Conservation (phyloP, 2,797 vertebrate species). For the Centroberyx gerrardi region DNA sequence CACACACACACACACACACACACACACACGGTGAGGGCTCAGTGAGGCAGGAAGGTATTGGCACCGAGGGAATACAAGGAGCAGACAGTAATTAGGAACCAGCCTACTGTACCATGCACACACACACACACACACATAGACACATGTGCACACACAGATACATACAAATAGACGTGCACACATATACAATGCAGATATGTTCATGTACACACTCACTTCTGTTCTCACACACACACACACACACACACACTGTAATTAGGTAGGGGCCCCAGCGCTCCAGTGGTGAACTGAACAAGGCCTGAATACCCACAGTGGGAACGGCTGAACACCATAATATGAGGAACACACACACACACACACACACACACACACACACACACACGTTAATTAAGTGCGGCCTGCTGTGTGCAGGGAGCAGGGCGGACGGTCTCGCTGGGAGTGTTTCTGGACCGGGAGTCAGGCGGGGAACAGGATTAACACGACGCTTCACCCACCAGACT, state of each 20-base stretch:
- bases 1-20: constrained; percentile 46
- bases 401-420: constrained; percentile 68
- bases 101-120: constrained; percentile 93
- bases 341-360: constrained; percentile 28
- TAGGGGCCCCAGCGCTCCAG: constrained; percentile 69
- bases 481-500: not conserved
- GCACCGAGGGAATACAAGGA: constrained; percentile 95
- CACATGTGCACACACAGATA: constrained; percentile 15
- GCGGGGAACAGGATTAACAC: constrained; percentile 60
- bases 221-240: constrained; percentile 46
- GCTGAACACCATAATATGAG: constrained; percentile 65
- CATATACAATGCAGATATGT: constrained; percentile 42
- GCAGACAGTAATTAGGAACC: constrained; percentile 96
- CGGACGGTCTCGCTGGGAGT: constrained; percentile 67
- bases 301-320: constrained; percentile 72
- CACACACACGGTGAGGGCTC: constrained; percentile 70
- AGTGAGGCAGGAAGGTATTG: constrained; percentile 97
- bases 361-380: constrained; percentile 4
- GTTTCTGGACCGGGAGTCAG: constrained; percentile 61
- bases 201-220: constrained; percentile 29
- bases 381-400: constrained; percentile 71
- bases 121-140: constrained; percentile 75
- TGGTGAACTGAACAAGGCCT: constrained; percentile 76
- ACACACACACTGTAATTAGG: constrained; percentile 73
- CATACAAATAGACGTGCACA: constrained; percentile 49